Evolutionary conservation across 1,140 invertebrate species (phyloP), one percentile per base, ranked within the genome.

Genomic region (Goniozus legneri): DNA sequence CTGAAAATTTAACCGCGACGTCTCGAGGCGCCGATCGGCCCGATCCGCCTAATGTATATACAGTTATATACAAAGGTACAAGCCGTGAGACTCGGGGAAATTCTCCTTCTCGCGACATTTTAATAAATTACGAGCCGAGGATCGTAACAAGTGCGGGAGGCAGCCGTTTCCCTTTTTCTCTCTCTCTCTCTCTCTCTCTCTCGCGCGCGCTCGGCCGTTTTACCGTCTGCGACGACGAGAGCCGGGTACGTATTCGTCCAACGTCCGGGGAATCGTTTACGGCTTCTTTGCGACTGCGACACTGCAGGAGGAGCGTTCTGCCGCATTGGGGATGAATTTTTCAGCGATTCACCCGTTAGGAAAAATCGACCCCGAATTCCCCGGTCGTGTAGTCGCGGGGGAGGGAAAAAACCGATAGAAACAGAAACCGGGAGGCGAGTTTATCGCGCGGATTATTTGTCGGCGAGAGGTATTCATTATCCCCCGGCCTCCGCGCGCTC

Each of bases 221-320:
- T 51, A 36, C 21, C n/a, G 2, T 27, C n/a, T 7, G 44, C 39
- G 54, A 58, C 44, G 56, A 42, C 47, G 47, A 40, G 39, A n/a
- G n/a, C n/a, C n/a, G n/a, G n/a, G n/a, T n/a, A n/a, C n/a, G n/a
- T n/a, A n/a, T n/a, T n/a, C n/a, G n/a, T n/a, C n/a, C n/a, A n/a
- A n/a, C n/a, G n/a, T n/a, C n/a, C 42, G 33, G 57, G 57, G 57
- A 54, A 60, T 55, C 56, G 56, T 60, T 60, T 58, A 60, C 36
- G 52, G 45, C 31, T 56, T 39, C 42, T 55, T 55, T 34, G 20
- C n/a, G n/a, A n/a, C n/a, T n/a, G n/a, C n/a, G n/a, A 27, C 24
- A 10, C 24, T 27, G 24, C 24, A 27, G 24, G 4, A 27, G 24
- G n/a, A 27, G 24, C 24, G 24, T 27, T 27, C 24, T 27, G n/a